Conservation (phyloP, 2,888 invertebrate genomes). For the Drosophila testacea region DNA sequence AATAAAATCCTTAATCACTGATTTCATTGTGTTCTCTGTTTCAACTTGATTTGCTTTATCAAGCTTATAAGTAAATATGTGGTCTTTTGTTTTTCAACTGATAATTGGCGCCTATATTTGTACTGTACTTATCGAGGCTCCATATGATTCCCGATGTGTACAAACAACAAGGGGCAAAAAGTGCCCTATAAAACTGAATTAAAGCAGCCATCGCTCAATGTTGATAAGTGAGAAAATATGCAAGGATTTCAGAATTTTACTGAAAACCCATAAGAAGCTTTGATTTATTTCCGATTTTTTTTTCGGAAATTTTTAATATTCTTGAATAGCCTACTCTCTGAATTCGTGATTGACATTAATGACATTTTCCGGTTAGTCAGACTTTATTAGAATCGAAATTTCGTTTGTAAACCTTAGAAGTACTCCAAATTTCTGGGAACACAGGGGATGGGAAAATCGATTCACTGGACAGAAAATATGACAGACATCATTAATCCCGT, state of each 20-base stretch:
- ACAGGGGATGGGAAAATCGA: conserved; percentile 6
- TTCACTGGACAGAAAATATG: conserved; percentile 4
- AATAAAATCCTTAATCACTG: conserved; percentile 7
- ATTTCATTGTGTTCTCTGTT: conserved; percentile 4
- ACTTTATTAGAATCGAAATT: conserved; percentile 16
- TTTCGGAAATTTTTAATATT: no score
- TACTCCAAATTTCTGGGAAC: conserved; percentile 9
- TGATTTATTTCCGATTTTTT: no score
- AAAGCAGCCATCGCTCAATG: not conserved
- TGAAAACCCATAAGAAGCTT: not conserved
- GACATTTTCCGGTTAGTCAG: conserved; percentile 4
- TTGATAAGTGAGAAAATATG: conserved; percentile 17
- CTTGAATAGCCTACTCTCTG: not conserved
- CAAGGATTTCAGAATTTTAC: not conserved
- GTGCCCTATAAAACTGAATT: conserved; percentile 22
- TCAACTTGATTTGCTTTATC: conserved; percentile 26
- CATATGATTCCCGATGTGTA: conserved; percentile 20
- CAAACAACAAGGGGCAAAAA: conserved; percentile 23
- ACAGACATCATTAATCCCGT: not conserved
- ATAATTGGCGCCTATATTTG: conserved; percentile 33
- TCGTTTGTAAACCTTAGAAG: conserved; percentile 8
- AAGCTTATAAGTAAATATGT: conserved; percentile 28
- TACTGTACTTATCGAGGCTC: conserved; percentile 15
- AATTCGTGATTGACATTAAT: not conserved
- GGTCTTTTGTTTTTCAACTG: conserved; percentile 50